phyloP scores from a whole-genome alignment of 2,113 vertebrate genomes.

The Oncorhynchus keta region DNA sequence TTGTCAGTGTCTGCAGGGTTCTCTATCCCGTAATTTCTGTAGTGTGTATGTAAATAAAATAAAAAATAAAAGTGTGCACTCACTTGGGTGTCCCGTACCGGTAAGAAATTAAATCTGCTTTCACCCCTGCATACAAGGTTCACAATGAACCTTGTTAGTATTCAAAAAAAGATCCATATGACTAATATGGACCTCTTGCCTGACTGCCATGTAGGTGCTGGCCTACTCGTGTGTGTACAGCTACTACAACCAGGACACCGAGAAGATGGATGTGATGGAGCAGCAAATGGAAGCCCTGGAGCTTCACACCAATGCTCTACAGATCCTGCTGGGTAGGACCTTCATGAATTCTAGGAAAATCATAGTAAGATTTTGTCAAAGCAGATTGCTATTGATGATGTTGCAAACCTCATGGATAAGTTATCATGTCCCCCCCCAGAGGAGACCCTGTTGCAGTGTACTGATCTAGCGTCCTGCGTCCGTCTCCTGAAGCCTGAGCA shows the following conservation, averaged over 20 bases:
- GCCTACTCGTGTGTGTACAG: slow-evolving; percentile 95
- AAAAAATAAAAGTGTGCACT: too few species aligned
- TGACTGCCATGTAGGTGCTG: slow-evolving; percentile 78
- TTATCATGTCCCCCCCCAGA: slow-evolving; percentile 68
- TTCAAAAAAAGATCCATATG: neutral
- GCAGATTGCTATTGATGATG: neutral
- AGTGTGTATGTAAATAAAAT: too few species aligned
- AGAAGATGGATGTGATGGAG: slow-evolving; percentile 91
- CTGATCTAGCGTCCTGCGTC: slow-evolving; percentile 86
- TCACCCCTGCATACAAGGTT: too few species aligned
- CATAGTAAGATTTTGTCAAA: too few species aligned
- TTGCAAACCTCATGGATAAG: neutral
- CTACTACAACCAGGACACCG: slow-evolving; percentile 92
- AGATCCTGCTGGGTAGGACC: slow-evolving; percentile 88
- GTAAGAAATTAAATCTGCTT: too few species aligned
- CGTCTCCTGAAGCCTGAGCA: slow-evolving; percentile 83
- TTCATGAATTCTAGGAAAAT: neutral
- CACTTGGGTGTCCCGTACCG: too few species aligned
- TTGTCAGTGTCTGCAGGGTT: too few species aligned
- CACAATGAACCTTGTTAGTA: neutral
- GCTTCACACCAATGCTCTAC: slow-evolving; percentile 88
- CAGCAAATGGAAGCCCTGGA: slow-evolving; percentile 92
- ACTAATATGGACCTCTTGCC: neutral
- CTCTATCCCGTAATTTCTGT: too few species aligned
- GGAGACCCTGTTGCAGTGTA: slow-evolving; percentile 85